Percentiles rank a stretch among this genome's conserved stretches.
phyloP scores from a whole-genome alignment of 2,888 invertebrate genomes.

The Drosophila putrida region DNA sequence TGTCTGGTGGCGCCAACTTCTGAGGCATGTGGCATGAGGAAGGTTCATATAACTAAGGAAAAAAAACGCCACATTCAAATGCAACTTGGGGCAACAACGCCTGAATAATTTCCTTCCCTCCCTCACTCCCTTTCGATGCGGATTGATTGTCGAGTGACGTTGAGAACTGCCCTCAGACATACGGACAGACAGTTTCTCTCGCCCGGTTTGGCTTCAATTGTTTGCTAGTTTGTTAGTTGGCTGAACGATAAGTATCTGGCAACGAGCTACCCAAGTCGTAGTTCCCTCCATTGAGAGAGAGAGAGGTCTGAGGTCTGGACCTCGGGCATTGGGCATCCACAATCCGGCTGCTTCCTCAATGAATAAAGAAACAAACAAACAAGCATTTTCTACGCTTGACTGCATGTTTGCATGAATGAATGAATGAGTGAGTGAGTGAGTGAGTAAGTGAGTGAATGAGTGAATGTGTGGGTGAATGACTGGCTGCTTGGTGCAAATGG shows the following conservation, averaged over 20 bases:
- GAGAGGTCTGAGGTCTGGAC: constrained; percentile 23
- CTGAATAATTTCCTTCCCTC: constrained; percentile 51
- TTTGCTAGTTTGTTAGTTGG: constrained; percentile 75
- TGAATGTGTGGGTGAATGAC: constrained; percentile 39
- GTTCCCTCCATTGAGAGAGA: neutral
- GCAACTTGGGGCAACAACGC: constrained; percentile 55
- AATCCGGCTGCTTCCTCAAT: constrained; percentile 61
- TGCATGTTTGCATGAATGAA: constrained; percentile 68
- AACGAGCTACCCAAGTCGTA: constrained; percentile 18
- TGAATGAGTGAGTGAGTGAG: constrained; percentile 43
- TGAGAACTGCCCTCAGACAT: constrained; percentile 21
- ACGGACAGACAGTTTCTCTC: constrained; percentile 37
- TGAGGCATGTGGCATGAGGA: constrained; percentile 1
- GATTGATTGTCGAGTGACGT: constrained; percentile 46
- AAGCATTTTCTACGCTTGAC: constrained; percentile 75
- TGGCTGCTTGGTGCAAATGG: constrained; percentile 72
- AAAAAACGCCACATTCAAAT: constrained; percentile 41
- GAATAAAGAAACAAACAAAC: constrained; percentile 81
- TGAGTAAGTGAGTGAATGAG: constrained; percentile 21
- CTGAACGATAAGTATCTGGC: constrained; percentile 59
- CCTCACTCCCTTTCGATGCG: constrained; percentile 16
- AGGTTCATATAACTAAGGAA: neutral
- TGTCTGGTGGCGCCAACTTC: constrained; percentile 49
- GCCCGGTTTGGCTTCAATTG: constrained; percentile 55
- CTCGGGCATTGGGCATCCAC: constrained; percentile 29